Conservation (phyloP, 1,140 invertebrate genomes). For the Copidosoma floridanum region DNA sequence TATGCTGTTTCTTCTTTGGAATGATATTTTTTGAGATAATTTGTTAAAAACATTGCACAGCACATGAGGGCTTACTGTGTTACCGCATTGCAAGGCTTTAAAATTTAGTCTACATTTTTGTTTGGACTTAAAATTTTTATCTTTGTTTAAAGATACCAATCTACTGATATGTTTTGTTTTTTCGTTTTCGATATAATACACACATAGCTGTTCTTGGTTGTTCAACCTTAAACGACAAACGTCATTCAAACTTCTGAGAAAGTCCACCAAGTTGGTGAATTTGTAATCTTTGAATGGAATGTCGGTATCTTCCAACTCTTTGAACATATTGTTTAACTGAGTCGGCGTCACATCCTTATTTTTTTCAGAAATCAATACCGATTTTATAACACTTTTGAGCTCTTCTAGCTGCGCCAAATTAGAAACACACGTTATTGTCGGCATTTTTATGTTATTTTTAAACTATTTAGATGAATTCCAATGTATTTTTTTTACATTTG, state of each 20-base stretch:
- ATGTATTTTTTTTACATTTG: too few species aligned
- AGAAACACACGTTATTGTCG: too few species aligned
- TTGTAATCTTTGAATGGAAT: conserved; percentile 39
- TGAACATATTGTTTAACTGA: conserved; percentile 29
- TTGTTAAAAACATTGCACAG: conserved; percentile 8
- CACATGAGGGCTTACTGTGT: not conserved
- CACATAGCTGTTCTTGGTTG: conserved; percentile 7
- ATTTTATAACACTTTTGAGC: conserved; percentile 23
- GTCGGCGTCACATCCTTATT: conserved; percentile 8
- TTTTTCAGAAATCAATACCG: conserved; percentile 28
- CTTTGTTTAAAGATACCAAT: conserved; percentile 35
- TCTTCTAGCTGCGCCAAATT: conserved; percentile 3
- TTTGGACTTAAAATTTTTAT: not conserved
- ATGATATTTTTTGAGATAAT: not conserved
- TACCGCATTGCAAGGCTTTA: not conserved
- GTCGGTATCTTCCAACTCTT: conserved; percentile 13
- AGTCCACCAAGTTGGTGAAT: conserved; percentile 25
- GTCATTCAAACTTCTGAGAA: conserved; percentile 29
- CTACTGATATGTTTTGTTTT: conserved; percentile 37
- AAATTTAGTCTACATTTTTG: not conserved
- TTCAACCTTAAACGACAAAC: conserved; percentile 14
- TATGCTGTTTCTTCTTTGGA: not conserved
- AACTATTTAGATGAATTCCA: too few species aligned
- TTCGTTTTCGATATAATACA: conserved; percentile 30
- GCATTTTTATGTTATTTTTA: too few species aligned